Evolutionary conservation across 2,797 vertebrate genomes (phyloP), one percentile per base, ranked within the genome.

Genomic region (Phyllotis vaccarum): DNA sequence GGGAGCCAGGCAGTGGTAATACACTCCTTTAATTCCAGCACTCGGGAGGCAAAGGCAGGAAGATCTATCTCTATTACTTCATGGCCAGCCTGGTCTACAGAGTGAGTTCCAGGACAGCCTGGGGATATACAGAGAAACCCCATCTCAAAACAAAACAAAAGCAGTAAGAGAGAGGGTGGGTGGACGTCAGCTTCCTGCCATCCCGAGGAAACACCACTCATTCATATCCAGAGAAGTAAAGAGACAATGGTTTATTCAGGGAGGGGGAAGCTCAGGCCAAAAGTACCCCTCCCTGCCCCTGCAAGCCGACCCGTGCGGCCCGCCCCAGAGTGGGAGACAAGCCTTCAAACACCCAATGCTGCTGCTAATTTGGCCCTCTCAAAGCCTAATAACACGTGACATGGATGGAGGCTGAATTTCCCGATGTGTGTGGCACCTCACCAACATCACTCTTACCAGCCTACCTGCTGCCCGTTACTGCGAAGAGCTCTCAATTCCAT

Each of bases 181-280:
- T 2, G 2, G 54, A 66, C 54, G 29, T 14, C 40, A 14, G 43
- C 91, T 34, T 2, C 75, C 16, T n/a, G 8, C 4, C 4, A 37
- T 62, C 40, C 49, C 14, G 8, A 74, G 70, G 34, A 52, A 95
- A 19, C 52, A 95, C 24, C 0, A 0, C 31, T 52, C 2, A 22
- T 24, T 91, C n/a, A 37, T 9, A 19, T 74, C 76, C 72, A n/a
- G 68, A 81, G 74, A 62, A 46, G 68, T 40, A 37, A 86, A 37
- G 54, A 52, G 74, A 74, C 49, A 83, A 22, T 31, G 80, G 21
- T 98, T 98, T 97, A 97, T 98, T 98, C 9, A 21, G 58, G 86
- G 54, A 75, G 82, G 90, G 78, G 82, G 62, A 58, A 86, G 66
- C 90, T 72, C 81, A 75, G 70, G 97, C 76, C 27, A 46, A 75